Base-by-base conservation (phyloP, 2,797 vertebrate species). In the Adrianichthys oophorus region DNA sequence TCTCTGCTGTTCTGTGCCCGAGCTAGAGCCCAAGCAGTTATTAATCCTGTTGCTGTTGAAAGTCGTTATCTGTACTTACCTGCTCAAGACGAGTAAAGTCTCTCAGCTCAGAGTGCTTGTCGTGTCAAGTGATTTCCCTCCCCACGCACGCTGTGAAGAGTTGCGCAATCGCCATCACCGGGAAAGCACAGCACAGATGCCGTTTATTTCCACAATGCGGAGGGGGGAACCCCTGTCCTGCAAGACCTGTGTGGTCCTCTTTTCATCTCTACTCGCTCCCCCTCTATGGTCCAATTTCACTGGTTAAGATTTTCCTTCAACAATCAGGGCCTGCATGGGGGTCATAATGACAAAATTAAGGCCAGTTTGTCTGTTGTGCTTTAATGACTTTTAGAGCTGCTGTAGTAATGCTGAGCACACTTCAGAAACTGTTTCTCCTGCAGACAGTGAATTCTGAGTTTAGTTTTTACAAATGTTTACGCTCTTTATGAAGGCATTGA, bases 341-440 rank as follows among this genome's bases (percentile, higher is more conserved):
- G 74, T 82, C 65, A 63, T 80, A 83, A 85, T 86, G 76, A 81
- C 78, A 74, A 75, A 81, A 84, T 87, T 78, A 85, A 83, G 80
- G 75, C 76, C 81, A 82, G 79, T 85, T 86, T 76, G 76, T 82
- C 79, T 86, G 73, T 69, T 66, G 80, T 78, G 75, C 60, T 76
- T 85, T 83, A 86, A 87, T 87, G 82, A 85, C 78, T 87, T 82
- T 86, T 81, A 83, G 84, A 85, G 70, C 74, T 76, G 75, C 77
- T 76, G 76, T 81, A 74, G 72, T 85, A 82, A 74, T 67, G 52
- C 66, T 71, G 62, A 76, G 57, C 32, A 53, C 43, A 54, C 67
- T 80, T 68, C 65, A 78, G 76, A 78, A 50, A 72, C 42, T n/a
- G 59, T 56, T 59, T 61, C 62, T 69, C 53, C 67, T 76, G 56